A percentile compares a stretch with the other conserved stretches of the same genome.
These are phyloP conservation scores for Argyra leucocephala DNA, from an alignment of 2,888 invertebrate genomes.

Conservation along the genomic window DNA sequence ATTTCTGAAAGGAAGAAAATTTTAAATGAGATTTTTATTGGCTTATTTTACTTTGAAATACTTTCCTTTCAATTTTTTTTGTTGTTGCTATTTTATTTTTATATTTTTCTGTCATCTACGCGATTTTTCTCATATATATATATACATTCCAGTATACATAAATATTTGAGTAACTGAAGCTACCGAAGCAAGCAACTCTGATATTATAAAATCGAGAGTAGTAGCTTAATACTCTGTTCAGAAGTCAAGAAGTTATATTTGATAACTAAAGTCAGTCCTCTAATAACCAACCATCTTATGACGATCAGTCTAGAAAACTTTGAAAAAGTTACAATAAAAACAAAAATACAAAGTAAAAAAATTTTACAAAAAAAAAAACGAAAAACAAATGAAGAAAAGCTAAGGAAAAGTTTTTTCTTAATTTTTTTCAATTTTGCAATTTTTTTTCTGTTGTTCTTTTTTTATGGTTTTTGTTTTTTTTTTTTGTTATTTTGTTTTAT, in stretches of 20 bases:
- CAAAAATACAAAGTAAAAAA: background rate
- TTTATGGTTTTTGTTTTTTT: background rate
- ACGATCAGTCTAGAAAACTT: background rate
- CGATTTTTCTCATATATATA: too few relatives aligned
- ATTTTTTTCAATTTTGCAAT: too few relatives aligned
- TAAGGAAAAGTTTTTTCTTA: background rate
- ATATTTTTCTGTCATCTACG: background rate
- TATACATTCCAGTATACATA: too few relatives aligned
- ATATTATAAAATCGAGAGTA: background rate
- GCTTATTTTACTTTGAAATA: background rate
- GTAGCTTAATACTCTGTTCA: background rate
- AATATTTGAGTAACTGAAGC: too few relatives aligned
- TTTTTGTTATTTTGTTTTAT: background rate
- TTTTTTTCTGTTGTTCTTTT: background rate
- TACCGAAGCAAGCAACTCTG: background rate
- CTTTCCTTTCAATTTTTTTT: background rate
- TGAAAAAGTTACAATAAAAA: background rate
- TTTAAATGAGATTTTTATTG: constrained; percentile 6
- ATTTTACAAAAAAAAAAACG: background rate
- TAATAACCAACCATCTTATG: background rate
- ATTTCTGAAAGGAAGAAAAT: background rate
- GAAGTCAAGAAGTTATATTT: background rate
- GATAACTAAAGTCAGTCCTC: background rate
- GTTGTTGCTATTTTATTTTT: background rate
- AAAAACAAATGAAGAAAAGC: background rate